Base-by-base conservation (phyloP, 2,888 invertebrate species). In the Gasteruption jaculator region DNA sequence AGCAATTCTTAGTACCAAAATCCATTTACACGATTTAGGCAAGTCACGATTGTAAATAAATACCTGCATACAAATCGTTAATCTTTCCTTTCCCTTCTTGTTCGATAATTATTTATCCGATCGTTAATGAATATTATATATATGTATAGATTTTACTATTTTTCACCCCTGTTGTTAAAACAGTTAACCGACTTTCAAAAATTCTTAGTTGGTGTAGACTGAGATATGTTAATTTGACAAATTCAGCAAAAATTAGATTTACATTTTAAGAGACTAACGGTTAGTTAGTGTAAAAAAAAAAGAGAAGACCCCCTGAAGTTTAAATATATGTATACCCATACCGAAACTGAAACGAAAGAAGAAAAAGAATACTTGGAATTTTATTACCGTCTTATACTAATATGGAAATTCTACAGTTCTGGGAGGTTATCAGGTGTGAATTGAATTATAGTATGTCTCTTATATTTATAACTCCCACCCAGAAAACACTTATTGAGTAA, bases 381-480 rank as follows among this genome's bases (percentile, higher is more conserved):
- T 63, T 63, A 62, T 60, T 58, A 52, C 54, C 27, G 54, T 47
- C 56, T 56, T n/a, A n/a, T n/a, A n/a, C 57, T 59, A 59, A 57
- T 58, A 59, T 59, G 59, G 59, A 59, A 62, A 63, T 63, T 57
- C 58, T 53, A 48, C 43, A 53, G 56, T 52, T 56, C n/a, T n/a
- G n/a, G n/a, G 50, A 55, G 49, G 58, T 63, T 64, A 64, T 64
- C 63, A 64, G 64, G 63, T 63, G 63, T 63, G 61, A 64, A 63
- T 63, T 63, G 63, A 64, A 64, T 64, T 63, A 64, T 63, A 61
- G 63, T 50, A 24, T 10, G 25, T 16, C 21, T 5, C 11, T 29
- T 32, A 22, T 31, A 21, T 25, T n/a, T n/a, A n/a, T n/a, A n/a
- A n/a, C n/a, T n/a, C n/a, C n/a, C n/a, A n/a, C n/a, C n/a, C n/a